Evolutionary conservation across 2,113 vertebrate genomes (phyloP).

Genomic region (Daphoenositta chrysoptera): DNA sequence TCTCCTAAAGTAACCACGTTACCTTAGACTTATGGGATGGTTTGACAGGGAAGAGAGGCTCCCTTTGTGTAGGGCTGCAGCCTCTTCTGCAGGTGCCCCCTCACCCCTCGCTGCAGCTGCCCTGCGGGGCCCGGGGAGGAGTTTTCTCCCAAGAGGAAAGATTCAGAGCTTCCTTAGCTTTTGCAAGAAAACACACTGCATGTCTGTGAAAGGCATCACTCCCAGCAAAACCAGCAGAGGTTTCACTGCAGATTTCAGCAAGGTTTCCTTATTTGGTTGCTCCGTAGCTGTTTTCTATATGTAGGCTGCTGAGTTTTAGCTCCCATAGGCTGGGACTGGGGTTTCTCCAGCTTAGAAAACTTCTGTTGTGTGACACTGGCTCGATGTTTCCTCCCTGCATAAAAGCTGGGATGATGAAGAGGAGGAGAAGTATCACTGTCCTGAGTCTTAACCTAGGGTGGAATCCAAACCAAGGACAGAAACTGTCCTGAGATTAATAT

Average conservation of each 20-base stretch:
- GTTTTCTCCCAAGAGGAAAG: neutral
- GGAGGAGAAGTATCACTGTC: neutral
- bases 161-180: neutral
- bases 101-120: neutral
- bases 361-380: neutral
- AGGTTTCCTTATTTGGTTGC: neutral
- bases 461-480: neutral
- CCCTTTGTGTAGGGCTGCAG: neutral
- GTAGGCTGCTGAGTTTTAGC: neutral
- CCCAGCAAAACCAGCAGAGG: neutral
- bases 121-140: neutral
- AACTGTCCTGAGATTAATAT: neutral
- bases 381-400: neutral
- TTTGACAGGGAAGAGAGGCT: neutral
- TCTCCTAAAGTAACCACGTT: neutral
- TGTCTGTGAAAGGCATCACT: neutral
- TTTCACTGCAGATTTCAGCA: neutral
- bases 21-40: neutral
- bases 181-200: neutral
- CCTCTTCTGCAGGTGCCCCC: neutral
- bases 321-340: neutral
- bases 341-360: neutral
- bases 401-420: neutral
- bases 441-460: neutral
- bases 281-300: fast-evolving